Evolutionary conservation across 2,888 invertebrate genomes (phyloP).

Genomic region (Drosophila fulvimacula): DNA sequence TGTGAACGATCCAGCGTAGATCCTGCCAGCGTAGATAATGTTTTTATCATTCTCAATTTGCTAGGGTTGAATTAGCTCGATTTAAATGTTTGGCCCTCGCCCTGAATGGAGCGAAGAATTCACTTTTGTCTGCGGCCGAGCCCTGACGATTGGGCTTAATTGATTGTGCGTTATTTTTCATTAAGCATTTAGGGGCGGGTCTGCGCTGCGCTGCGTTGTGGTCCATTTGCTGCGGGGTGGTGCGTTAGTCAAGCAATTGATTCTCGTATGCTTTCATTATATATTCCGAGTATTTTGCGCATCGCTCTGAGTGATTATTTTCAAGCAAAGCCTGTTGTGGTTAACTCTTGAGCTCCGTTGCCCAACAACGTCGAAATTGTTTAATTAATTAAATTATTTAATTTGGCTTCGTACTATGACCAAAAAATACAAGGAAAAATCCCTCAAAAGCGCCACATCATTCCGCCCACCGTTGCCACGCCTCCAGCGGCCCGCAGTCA

Average conservation of each 20-base stretch:
- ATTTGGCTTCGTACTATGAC: conserved; percentile 58
- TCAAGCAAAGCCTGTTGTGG: conserved; percentile 41
- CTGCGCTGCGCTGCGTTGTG: conserved; percentile 6
- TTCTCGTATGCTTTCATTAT: not conserved
- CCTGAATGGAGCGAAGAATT: conserved; percentile 18
- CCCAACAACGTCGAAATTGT: conserved; percentile 50
- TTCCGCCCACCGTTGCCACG: not conserved
- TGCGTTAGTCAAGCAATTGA: conserved; percentile 3
- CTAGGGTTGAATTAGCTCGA: conserved; percentile 71
- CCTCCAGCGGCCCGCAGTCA: conserved; percentile 44
- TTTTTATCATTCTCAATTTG: conserved; percentile 63
- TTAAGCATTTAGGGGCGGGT: conserved; percentile 38
- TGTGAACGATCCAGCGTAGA: conserved; percentile 48
- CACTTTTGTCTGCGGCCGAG: conserved; percentile 38
- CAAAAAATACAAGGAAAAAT: not conserved
- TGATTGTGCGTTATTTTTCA: conserved; percentile 70
- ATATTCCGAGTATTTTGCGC: not conserved
- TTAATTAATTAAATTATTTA: conserved; percentile 75
- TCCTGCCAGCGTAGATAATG: conserved; percentile 54
- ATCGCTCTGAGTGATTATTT: not conserved
- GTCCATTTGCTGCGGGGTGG: conserved; percentile 29
- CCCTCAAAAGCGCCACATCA: conserved; percentile 21
- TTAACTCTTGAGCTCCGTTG: conserved; percentile 51
- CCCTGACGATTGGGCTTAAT: conserved; percentile 61
- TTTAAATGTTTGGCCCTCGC: conserved; percentile 52